phyloP scores from a whole-genome alignment of 2,797 vertebrate species.

The Crax fasciolata region DNA sequence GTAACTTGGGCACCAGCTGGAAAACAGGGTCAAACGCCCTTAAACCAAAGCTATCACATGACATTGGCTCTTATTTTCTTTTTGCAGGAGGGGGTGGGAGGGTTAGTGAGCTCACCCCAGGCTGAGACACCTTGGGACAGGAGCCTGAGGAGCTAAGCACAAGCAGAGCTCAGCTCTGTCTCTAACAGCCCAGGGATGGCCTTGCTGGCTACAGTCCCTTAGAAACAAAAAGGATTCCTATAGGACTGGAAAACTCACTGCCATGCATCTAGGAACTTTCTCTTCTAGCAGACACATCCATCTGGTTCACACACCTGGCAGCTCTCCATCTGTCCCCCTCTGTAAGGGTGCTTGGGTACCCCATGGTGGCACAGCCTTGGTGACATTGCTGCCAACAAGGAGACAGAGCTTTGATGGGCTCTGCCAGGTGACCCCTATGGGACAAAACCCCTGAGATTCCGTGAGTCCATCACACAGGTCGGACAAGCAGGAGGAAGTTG shows the following conservation, averaged over 20 bases:
- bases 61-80: background rate
- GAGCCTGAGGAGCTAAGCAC: background rate
- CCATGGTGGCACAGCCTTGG: accelerated
- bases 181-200: background rate
- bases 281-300: background rate
- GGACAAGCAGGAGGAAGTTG: background rate
- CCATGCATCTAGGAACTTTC: background rate
- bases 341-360: background rate
- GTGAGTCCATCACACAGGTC: accelerated
- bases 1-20: background rate
- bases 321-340: background rate
- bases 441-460: background rate
- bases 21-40: background rate
- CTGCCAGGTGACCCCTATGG: background rate
- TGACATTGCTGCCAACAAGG: background rate
- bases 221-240: background rate
- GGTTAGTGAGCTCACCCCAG: background rate
- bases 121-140: background rate
- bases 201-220: background rate
- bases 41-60: background rate
- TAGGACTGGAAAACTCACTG: background rate
- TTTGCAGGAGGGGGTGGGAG: background rate
- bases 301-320: accelerated
- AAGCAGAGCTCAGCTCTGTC: background rate
- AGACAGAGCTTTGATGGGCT: accelerated